phyloP scores from a whole-genome alignment of 2,797 vertebrate genomes.

The Acanthurus lineatus region DNA sequence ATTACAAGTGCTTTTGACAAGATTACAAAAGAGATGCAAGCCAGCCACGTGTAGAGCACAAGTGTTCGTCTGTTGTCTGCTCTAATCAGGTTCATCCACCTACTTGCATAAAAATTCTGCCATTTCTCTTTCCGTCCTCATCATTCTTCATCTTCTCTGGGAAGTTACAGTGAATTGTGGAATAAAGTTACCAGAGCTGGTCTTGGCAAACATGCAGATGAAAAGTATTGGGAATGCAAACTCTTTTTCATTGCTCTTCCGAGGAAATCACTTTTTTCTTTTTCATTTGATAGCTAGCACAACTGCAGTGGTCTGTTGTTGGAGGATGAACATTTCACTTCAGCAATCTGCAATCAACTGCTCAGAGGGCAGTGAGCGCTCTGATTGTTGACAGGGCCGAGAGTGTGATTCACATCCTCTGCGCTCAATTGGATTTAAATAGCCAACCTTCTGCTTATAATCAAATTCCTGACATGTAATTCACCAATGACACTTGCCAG shows the following conservation, averaged over 20 bases:
- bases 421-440: neutral
- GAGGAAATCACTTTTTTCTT: constrained; percentile 15
- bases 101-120: constrained; percentile 12
- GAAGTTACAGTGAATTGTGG: constrained; percentile 3
- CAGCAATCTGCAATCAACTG: constrained; percentile 12
- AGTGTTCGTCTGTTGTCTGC: constrained; percentile 10
- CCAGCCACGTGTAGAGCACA: constrained; percentile 17
- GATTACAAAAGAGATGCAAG: constrained; percentile 31
- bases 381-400: constrained; percentile 5
- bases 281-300: neutral
- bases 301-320: neutral
- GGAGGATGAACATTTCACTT: constrained; percentile 4
- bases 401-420: neutral
- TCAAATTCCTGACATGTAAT: neutral
- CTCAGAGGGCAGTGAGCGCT: constrained; percentile 3
- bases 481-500: neutral
- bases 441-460: constrained; percentile 5
- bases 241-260: neutral
- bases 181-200: constrained; percentile 8
- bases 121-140: constrained; percentile 35
- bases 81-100: constrained; percentile 27
- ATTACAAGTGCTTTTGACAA: constrained; percentile 44
- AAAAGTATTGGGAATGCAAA: neutral
- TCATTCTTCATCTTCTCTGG: constrained; percentile 21
- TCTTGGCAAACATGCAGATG: constrained; percentile 15